Percentiles rank a stretch among this genome's conserved stretches.
Evolutionary conservation across 1,140 invertebrate species (phyloP).

Genomic region (Dinoponera quadriceps): DNA sequence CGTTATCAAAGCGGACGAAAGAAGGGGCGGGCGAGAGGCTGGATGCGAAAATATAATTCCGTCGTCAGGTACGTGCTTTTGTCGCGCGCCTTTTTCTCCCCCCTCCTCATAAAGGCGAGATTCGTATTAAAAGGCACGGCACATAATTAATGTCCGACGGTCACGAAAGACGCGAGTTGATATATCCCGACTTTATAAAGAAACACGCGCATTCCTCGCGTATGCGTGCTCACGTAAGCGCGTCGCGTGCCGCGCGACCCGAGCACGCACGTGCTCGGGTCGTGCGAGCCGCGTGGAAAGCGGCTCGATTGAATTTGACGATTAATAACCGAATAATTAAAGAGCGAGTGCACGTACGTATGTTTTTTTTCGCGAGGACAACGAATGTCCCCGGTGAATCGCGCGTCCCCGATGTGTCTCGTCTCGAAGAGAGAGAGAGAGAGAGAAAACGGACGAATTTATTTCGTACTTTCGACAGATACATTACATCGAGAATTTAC

Average conservation of each 20-base stretch:
- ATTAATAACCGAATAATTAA: conserved; percentile 23
- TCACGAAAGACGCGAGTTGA: conserved; percentile 63
- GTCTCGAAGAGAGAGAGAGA: too few species aligned
- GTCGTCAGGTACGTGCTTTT: conserved; percentile 62
- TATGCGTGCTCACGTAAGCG: conserved; percentile 6
- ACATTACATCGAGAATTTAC: conserved; percentile 17
- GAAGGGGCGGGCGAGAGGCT: conserved; percentile 14
- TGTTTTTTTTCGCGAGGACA: too few species aligned
- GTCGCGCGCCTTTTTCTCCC: conserved; percentile 2
- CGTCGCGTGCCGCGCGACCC: conserved; percentile 34
- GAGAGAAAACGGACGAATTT: too few species aligned
- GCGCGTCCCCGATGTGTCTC: too few species aligned
- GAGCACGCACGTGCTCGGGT: conserved; percentile 47
- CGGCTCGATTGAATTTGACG: conserved; percentile 49
- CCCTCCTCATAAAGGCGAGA: conserved; percentile 58
- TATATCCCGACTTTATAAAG: conserved; percentile 55
- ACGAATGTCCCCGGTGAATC: too few species aligned
- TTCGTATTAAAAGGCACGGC: conserved; percentile 71
- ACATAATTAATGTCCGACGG: conserved; percentile 69
- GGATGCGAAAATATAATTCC: conserved; percentile 66
- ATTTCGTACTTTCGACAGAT: too few species aligned
- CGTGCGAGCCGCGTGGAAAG: conserved; percentile 27
- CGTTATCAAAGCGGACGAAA: conserved; percentile 15
- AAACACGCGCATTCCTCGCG: conserved; percentile 35
- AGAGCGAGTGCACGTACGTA: background rate